Evolutionary conservation across 1,140 invertebrate genomes (phyloP).

Genomic region (Euura saliciscinereae): DNA sequence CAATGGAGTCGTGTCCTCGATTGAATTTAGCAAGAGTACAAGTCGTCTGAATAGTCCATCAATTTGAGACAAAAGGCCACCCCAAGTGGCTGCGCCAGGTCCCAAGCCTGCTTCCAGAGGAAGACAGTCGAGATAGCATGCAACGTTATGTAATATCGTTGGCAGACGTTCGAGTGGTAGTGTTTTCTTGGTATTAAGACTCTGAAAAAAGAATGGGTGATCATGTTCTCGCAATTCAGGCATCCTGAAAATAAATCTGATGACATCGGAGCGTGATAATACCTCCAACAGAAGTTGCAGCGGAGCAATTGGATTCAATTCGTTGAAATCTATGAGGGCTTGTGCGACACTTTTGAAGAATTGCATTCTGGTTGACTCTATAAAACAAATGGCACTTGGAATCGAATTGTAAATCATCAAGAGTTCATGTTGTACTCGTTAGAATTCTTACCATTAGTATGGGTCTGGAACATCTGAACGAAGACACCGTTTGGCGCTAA

Average conservation of each 20-base stretch:
- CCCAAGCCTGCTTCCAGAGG: constrained; percentile 82
- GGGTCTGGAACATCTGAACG: constrained; percentile 92
- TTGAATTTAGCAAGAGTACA: constrained; percentile 73
- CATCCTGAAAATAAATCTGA: too few relatives aligned
- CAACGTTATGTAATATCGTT: constrained; percentile 85
- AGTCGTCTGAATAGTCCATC: constrained; percentile 87
- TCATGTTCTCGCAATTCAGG: too few relatives aligned
- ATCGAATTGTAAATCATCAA: constrained; percentile 14
- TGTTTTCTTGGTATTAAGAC: constrained; percentile 87
- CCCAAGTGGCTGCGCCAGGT: constrained; percentile 73
- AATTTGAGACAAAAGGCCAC: constrained; percentile 77
- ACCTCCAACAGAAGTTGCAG: constrained; percentile 91
- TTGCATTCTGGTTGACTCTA: constrained; percentile 71
- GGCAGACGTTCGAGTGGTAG: constrained; percentile 77
- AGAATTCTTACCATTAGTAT: constrained; percentile 71
- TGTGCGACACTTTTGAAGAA: constrained; percentile 95
- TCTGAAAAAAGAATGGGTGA: constrained; percentile 56
- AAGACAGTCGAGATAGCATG: constrained; percentile 91
- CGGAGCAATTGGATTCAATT: constrained; percentile 93
- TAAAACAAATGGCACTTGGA: constrained; percentile 26
- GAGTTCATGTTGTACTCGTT: constrained; percentile 16
- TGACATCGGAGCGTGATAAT: constrained; percentile 25
- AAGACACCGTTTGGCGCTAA: constrained; percentile 96
- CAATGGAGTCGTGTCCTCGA: constrained; percentile 78
- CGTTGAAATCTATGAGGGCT: constrained; percentile 95